These are phyloP conservation scores for Archips crataeganus DNA, from an alignment of 2,888 invertebrate genomes.

Conservation along the genomic window DNA sequence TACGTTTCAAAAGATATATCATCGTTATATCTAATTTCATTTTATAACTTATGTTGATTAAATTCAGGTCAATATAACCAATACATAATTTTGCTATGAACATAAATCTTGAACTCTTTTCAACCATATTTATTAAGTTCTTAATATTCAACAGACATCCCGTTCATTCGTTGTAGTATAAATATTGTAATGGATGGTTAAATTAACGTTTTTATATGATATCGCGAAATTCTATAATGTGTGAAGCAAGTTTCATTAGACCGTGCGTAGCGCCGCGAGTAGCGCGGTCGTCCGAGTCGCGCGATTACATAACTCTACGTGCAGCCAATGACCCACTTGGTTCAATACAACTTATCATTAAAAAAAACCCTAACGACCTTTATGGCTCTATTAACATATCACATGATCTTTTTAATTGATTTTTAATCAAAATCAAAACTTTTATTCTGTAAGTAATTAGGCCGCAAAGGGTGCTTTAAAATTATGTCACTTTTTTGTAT, in stretches of 20 bases:
- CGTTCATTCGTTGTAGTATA: neutral
- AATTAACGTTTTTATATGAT: neutral
- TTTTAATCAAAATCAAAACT: no score
- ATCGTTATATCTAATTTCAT: no score
- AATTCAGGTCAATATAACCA: conserved; percentile 11
- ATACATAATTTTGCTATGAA: conserved; percentile 6
- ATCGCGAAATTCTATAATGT: conserved; percentile 11
- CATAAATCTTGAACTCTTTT: conserved; percentile 4
- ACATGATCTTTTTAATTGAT: neutral
- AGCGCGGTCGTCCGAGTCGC: conserved; percentile 44
- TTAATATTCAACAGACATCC: neutral
- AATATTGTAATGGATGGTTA: neutral
- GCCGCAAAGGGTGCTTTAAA: no score
- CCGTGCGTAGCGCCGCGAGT: conserved; percentile 23
- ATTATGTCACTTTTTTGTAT: no score
- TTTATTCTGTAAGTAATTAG: no score
- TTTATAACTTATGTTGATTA: conserved; percentile 18
- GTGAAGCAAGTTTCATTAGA: conserved; percentile 27
- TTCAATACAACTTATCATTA: conserved; percentile 65
- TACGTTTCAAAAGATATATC: neutral
- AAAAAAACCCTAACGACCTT: conserved; percentile 46
- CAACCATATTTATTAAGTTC: neutral
- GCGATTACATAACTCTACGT: conserved; percentile 76
- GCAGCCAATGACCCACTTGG: conserved; percentile 81
- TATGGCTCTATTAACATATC: neutral